A percentile compares a stretch with the other conserved stretches of the same genome.
These are phyloP conservation scores for Nineta flava DNA, from an alignment of 2,888 invertebrate genomes.

Conservation along the genomic window DNA sequence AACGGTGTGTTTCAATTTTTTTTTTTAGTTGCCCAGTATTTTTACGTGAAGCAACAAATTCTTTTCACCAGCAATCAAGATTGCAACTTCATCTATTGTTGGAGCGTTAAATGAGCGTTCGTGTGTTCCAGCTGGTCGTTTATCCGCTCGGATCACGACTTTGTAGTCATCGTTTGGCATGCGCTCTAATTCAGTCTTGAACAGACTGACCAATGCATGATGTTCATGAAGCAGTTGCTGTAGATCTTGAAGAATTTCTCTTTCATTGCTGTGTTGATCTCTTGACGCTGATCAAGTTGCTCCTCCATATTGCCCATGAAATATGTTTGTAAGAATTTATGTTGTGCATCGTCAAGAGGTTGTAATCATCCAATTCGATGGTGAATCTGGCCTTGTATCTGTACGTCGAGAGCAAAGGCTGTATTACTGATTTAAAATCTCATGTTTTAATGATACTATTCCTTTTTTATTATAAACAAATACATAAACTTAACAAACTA, in stretches of 20 bases:
- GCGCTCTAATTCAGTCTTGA: conserved; percentile 18
- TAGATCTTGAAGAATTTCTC: conserved; percentile 16
- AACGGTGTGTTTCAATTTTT: conserved; percentile 12
- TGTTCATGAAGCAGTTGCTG: too few relatives aligned
- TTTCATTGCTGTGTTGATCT: conserved; percentile 10
- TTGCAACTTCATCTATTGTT: conserved; percentile 21
- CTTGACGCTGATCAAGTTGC: conserved; percentile 8
- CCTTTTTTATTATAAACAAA: neutral
- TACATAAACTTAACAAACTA: neutral
- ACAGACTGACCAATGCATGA: conserved; percentile 16
- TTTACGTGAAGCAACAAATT: conserved; percentile 18
- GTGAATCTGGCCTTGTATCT: conserved; percentile 12
- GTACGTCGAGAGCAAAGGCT: neutral
- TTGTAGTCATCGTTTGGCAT: conserved; percentile 16
- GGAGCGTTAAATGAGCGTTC: conserved; percentile 21
- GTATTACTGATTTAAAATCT: neutral
- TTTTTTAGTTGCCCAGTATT: conserved; percentile 13
- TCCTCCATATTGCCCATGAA: conserved; percentile 13
- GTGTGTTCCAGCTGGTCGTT: conserved; percentile 18
- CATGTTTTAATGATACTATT: neutral
- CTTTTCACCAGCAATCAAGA: conserved; percentile 21
- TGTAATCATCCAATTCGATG: conserved; percentile 10
- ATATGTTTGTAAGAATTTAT: too few relatives aligned
- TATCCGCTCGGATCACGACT: conserved; percentile 21
- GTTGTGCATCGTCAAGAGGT: conserved; percentile 11